A percentile compares a stretch with the other conserved stretches of the same genome.
phyloP scores from a whole-genome alignment of 2,888 invertebrate species.

The Hirtodrosophila trivittata region DNA sequence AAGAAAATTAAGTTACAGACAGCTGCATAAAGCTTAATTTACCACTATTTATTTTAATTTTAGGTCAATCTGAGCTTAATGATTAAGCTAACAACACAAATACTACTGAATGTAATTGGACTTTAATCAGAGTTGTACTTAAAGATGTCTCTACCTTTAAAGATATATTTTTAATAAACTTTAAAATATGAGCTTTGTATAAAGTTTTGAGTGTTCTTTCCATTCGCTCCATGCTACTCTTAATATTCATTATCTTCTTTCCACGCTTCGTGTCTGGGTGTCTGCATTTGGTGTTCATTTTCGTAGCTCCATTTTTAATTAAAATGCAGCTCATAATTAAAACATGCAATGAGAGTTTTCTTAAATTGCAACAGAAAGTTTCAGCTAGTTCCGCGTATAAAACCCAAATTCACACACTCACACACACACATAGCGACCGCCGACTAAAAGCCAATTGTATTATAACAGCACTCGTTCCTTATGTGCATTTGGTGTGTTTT shows the following conservation, averaged over 20 bases:
- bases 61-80: too few species aligned
- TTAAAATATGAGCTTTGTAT: too few species aligned
- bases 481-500: conserved; percentile 10
- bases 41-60: neutral
- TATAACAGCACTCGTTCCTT: conserved; percentile 46
- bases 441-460: conserved; percentile 61
- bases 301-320: conserved; percentile 18
- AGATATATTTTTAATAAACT: too few species aligned
- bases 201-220: too few species aligned
- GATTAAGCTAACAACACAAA: too few species aligned
- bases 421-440: conserved; percentile 1
- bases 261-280: too few species aligned
- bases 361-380: conserved; percentile 39
- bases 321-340: conserved; percentile 22
- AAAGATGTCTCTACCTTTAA: too few species aligned
- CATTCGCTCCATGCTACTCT: too few species aligned
- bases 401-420: conserved; percentile 4
- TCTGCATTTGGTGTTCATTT: too few species aligned
- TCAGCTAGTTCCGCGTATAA: conserved; percentile 22
- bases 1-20: neutral
- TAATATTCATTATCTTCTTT: too few species aligned
- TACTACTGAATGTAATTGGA: too few species aligned
- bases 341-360: conserved; percentile 8
- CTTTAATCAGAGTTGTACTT: too few species aligned
- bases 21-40: neutral